These are phyloP conservation scores for Hippotragus niger DNA, from an alignment of 2,113 vertebrate species.

Conservation along the genomic window DNA sequence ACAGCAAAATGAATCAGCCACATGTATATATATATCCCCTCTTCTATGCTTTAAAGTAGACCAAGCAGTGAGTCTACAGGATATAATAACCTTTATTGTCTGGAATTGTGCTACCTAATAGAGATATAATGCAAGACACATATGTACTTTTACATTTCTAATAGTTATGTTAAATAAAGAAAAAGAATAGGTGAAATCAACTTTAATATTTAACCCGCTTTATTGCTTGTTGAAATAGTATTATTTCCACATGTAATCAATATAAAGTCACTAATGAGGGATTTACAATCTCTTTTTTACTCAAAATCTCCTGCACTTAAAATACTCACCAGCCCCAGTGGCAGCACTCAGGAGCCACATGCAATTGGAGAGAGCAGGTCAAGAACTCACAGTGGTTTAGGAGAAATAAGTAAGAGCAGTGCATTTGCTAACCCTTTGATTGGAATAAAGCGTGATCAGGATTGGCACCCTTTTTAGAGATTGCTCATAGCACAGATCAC, in stretches of 20 bases:
- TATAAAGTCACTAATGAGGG: neutral
- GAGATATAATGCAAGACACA: neutral
- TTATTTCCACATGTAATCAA: neutral
- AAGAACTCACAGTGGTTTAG: neutral
- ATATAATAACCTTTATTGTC: neutral
- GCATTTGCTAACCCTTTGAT: neutral
- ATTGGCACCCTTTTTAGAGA: neutral
- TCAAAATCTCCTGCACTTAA: neutral
- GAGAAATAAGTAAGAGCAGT: neutral
- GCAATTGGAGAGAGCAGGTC: neutral
- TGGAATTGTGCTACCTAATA: neutral
- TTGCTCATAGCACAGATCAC: neutral
- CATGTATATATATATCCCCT: neutral
- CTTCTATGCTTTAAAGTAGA: neutral
- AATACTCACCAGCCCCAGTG: neutral
- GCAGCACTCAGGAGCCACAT: neutral
- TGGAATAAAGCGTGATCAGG: neutral
- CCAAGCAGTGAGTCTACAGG: neutral
- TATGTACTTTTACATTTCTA: neutral
- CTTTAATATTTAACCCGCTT: neutral
- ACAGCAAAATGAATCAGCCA: neutral
- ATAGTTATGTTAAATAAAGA: neutral
- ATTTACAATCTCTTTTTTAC: conserved; percentile 2
- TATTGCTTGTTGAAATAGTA: neutral
- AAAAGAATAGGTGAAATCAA: neutral